A percentile compares a stretch with the other conserved stretches of the same genome.
Evolutionary conservation across 1,140 invertebrate species (phyloP).

Genomic region (Drosophila nikananu): DNA sequence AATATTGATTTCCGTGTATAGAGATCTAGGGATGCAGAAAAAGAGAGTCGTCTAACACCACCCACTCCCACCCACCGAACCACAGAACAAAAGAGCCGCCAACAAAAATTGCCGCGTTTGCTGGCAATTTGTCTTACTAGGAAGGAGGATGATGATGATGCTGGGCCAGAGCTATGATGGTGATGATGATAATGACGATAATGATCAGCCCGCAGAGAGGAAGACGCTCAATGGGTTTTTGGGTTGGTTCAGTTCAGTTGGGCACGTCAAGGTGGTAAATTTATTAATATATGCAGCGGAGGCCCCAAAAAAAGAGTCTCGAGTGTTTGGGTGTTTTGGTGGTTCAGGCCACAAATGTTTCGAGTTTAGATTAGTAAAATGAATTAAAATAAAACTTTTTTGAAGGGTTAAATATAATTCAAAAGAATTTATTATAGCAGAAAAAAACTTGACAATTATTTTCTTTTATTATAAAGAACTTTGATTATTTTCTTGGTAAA

Average conservation of each 20-base stretch:
- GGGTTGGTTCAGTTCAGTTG: conserved; percentile 44
- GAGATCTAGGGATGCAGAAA: conserved; percentile 8
- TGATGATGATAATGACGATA: conserved; percentile 36
- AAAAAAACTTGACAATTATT: background rate
- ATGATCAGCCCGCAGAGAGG: conserved; percentile 23
- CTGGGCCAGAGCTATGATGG: conserved; percentile 37
- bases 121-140: conserved; percentile 57
- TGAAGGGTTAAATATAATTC: too few species aligned
- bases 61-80: conserved; percentile 47
- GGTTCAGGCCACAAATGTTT: conserved; percentile 47
- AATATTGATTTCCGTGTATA: background rate
- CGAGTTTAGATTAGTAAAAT: background rate
- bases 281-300: conserved; percentile 69
- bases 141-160: conserved; percentile 23
- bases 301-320: conserved; percentile 24
- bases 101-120: conserved; percentile 42
- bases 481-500: background rate
- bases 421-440: too few species aligned
- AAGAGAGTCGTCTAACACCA: conserved; percentile 5
- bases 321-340: conserved; percentile 15
- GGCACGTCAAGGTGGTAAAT: conserved; percentile 65
- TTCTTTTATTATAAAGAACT: background rate
- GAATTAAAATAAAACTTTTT: background rate
- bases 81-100: conserved; percentile 65
- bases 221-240: conserved; percentile 57